Conservation (phyloP, 1,140 invertebrate genomes). For the Trichogramma pretiosum region DNA sequence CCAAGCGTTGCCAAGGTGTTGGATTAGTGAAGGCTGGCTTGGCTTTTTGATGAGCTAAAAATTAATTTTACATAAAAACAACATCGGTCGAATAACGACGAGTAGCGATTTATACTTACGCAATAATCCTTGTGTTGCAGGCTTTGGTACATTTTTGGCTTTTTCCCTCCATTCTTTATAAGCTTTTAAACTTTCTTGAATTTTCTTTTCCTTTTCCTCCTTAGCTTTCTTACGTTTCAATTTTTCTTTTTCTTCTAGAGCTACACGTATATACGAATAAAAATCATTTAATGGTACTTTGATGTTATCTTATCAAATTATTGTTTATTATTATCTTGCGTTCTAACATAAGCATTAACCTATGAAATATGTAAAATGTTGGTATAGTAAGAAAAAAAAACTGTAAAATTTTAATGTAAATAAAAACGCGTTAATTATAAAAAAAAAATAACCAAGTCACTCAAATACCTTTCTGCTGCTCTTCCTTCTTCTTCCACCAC, state of each 20-base stretch:
- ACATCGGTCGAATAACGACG: no score
- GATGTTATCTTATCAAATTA: no score
- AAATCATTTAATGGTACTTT: no score
- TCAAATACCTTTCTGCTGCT: slow-evolving; percentile 30
- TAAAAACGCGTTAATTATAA: no score
- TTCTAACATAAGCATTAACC: no score
- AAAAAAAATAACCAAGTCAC: no score
- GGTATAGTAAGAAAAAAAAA: not conserved
- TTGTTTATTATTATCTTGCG: no score
- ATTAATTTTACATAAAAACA: no score
- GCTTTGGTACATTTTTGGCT: slow-evolving; percentile 33
- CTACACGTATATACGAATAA: no score
- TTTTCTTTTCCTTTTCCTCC: slow-evolving; percentile 20
- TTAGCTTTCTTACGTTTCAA: slow-evolving; percentile 20
- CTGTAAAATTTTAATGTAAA: not conserved
- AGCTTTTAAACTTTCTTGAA: slow-evolving; percentile 31
- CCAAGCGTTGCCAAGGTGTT: slow-evolving; percentile 32
- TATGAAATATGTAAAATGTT: no score
- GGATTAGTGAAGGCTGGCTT: slow-evolving; percentile 39
- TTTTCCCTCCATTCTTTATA: slow-evolving; percentile 36
- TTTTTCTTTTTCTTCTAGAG: slow-evolving; percentile 22
- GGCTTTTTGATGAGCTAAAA: slow-evolving; percentile 38
- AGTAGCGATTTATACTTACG: no score
- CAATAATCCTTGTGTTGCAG: slow-evolving; percentile 38
- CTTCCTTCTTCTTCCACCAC: slow-evolving; percentile 33